Percentiles rank a stretch among this genome's conserved stretches.
Evolutionary conservation across 2,888 invertebrate species (phyloP).

Genomic region (Sphaerophoria taeniata): DNA sequence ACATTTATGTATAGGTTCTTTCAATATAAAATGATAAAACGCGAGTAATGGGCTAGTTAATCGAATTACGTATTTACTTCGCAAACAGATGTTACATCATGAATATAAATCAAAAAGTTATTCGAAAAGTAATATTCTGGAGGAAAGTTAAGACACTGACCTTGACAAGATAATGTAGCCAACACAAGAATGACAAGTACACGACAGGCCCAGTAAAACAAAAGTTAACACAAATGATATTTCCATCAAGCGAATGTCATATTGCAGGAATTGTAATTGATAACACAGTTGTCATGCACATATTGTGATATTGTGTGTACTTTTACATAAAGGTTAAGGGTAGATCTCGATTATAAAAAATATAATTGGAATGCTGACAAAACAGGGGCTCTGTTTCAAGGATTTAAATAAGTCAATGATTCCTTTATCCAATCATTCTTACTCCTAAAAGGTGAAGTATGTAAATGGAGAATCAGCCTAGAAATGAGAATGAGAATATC

Average conservation of each 20-base stretch:
- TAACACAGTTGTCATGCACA: background rate
- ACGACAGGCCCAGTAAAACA: background rate
- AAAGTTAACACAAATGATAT: background rate
- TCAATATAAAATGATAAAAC: background rate
- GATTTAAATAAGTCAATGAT: too few relatives aligned
- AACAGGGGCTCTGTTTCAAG: too few relatives aligned
- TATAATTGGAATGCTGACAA: too few relatives aligned
- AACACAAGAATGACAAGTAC: slow-evolving; percentile 4
- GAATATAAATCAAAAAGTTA: slow-evolving; percentile 30
- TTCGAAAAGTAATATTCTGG: background rate
- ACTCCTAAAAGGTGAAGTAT: too few relatives aligned
- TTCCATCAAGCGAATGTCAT: background rate
- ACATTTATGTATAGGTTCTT: background rate
- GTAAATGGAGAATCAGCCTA: too few relatives aligned
- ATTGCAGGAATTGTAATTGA: background rate
- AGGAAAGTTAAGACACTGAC: slow-evolving; percentile 4
- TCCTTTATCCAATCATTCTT: too few relatives aligned
- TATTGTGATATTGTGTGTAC: background rate
- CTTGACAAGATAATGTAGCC: slow-evolving; percentile 9
- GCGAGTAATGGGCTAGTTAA: slow-evolving; percentile 21
- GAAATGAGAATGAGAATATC: too few relatives aligned
- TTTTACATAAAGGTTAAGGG: background rate
- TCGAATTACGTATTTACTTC: slow-evolving; percentile 25
- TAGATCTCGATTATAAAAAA: too few relatives aligned
- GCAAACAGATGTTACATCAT: slow-evolving; percentile 29